Evolutionary conservation across 2,888 invertebrate species (phyloP).

Genomic region (Atrina japonica): DNA sequence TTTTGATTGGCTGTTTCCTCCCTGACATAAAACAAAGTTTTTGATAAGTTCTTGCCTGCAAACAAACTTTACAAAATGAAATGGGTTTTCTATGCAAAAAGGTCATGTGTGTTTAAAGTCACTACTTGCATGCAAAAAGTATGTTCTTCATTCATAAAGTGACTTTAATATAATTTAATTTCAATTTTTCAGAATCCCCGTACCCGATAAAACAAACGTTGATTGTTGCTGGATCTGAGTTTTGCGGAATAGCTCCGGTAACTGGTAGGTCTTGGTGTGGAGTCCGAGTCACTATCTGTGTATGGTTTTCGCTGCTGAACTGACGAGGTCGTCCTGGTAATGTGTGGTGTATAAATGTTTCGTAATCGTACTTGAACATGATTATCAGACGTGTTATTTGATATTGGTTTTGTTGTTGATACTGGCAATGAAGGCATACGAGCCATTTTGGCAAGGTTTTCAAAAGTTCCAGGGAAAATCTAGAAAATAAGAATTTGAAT

Average conservation of each 20-base stretch:
- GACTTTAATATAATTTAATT: not conserved
- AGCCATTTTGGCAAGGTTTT: conserved; percentile 33
- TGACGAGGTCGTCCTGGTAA: not conserved
- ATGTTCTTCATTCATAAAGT: no score
- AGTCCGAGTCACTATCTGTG: conserved; percentile 28
- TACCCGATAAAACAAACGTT: conserved; percentile 28
- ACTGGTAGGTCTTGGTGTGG: conserved; percentile 16
- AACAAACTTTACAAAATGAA: not conserved
- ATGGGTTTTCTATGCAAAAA: not conserved
- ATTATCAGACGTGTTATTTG: not conserved
- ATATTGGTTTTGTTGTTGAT: not conserved
- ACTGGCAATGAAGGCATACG: conserved; percentile 2
- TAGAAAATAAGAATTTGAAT: not conserved
- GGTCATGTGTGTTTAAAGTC: no score
- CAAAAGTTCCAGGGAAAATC: conserved; percentile 27
- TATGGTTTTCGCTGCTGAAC: conserved; percentile 24
- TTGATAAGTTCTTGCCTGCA: not conserved
- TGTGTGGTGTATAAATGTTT: conserved; percentile 22
- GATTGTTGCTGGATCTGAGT: conserved; percentile 8
- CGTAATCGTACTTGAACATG: conserved; percentile 20
- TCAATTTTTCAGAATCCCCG: not conserved
- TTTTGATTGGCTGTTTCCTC: no score
- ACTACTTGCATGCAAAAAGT: no score
- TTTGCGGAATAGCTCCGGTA: conserved; percentile 13
- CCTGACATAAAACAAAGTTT: no score